Percentiles rank a stretch among this genome's conserved stretches.
Conservation (phyloP, 1,140 invertebrate species). For the Andricus grossulariae region DNA sequence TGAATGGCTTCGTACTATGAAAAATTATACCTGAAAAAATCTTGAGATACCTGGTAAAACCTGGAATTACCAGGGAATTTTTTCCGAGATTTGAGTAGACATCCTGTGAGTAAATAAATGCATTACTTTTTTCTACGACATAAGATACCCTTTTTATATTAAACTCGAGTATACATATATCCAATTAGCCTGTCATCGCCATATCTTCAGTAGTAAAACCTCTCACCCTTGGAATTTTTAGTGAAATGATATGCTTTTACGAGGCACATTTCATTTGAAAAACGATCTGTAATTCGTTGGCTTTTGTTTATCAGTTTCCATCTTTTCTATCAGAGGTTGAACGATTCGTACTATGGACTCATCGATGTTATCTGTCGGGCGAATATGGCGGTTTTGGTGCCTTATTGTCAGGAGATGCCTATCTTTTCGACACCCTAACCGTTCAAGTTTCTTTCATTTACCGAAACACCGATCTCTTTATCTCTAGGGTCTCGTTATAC, state of each 20-base stretch:
- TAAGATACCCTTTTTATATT: too few species aligned
- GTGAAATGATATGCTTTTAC: neutral
- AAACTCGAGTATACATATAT: neutral
- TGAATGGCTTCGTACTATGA: too few species aligned
- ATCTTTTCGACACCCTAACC: conserved; percentile 25
- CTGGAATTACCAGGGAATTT: too few species aligned
- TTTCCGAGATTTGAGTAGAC: too few species aligned
- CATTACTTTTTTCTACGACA: too few species aligned
- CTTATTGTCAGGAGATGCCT: conserved; percentile 14
- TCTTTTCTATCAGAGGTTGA: conserved; percentile 7
- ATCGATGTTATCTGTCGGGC: conserved; percentile 13
- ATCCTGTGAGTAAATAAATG: too few species aligned
- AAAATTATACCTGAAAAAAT: too few species aligned
- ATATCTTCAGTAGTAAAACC: neutral
- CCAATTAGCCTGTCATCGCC: neutral
- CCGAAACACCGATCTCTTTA: conserved; percentile 5
- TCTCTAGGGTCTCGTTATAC: neutral
- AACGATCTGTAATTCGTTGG: neutral
- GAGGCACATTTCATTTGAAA: neutral
- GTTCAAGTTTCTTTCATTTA: conserved; percentile 21
- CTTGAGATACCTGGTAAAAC: too few species aligned
- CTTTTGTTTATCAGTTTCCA: neutral
- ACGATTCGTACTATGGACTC: conserved; percentile 10
- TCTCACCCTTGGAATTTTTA: neutral
- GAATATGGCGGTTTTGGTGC: conserved; percentile 11